Conservation (phyloP, 2,888 invertebrate genomes). For the Exocentrus adspersus region DNA sequence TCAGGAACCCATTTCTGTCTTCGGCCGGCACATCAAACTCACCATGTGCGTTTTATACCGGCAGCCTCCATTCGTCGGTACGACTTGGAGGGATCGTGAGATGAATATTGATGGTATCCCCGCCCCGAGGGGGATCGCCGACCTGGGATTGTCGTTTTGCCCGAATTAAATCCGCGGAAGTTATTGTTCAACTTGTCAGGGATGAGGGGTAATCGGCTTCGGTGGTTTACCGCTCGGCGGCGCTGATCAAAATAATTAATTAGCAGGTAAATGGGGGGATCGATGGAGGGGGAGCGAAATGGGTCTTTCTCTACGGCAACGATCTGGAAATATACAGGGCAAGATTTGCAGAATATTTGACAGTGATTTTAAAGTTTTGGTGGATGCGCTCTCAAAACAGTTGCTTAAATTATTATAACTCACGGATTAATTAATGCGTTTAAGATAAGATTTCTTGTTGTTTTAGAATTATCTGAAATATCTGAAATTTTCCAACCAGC, state of each 20-base stretch:
- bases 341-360: too few relatives aligned
- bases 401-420: too few relatives aligned
- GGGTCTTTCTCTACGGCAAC: too few relatives aligned
- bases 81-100: slow-evolving; percentile 36
- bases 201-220: neutral
- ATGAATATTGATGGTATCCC: slow-evolving; percentile 37
- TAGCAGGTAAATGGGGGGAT: too few relatives aligned
- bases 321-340: too few relatives aligned
- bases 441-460: too few relatives aligned
- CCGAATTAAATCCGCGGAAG: neutral
- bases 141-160: neutral
- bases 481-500: too few relatives aligned
- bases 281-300: too few relatives aligned
- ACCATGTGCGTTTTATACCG: slow-evolving; percentile 42
- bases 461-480: too few relatives aligned
- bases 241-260: neutral
- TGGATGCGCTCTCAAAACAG: too few relatives aligned
- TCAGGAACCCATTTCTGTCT: slow-evolving; percentile 33
- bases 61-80: slow-evolving; percentile 36
- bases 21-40: slow-evolving; percentile 28
- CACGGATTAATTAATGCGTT: too few relatives aligned
- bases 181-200: neutral
- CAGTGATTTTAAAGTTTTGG: too few relatives aligned
- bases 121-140: neutral
- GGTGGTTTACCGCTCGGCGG: neutral